phyloP scores from a whole-genome alignment of 53 echinoderm and acorn worm genomes.

The Temnopleurus reevesii region DNA sequence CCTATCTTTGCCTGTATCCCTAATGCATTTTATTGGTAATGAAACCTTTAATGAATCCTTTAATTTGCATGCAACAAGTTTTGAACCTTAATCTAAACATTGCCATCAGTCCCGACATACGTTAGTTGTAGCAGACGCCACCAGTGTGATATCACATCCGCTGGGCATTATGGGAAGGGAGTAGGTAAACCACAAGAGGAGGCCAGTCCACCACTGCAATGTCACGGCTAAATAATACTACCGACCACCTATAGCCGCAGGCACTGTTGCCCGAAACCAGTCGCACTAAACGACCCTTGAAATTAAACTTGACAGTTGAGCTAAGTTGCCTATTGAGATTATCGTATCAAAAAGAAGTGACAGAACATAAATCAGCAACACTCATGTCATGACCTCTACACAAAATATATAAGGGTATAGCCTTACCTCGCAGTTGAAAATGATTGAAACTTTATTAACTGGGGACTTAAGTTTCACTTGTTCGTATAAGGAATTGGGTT shows the following conservation, averaged over 20 bases:
- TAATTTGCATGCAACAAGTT: background rate
- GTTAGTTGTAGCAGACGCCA: constrained; percentile 41
- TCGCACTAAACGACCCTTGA: constrained; percentile 56
- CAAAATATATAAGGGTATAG: background rate
- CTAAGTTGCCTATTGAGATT: constrained; percentile 48
- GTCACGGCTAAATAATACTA: constrained; percentile 28
- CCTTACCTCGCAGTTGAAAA: background rate
- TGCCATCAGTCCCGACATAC: background rate
- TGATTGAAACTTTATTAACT: too few relatives aligned
- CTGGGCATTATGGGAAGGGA: constrained; percentile 53
- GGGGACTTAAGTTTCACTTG: background rate
- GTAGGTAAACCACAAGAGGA: background rate
- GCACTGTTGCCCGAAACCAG: constrained; percentile 54
- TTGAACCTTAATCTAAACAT: background rate
- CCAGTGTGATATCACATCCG: constrained; percentile 42
- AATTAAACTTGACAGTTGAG: constrained; percentile 56
- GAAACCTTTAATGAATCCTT: background rate
- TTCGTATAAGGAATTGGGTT: background rate
- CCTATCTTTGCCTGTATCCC: too few relatives aligned
- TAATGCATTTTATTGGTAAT: too few relatives aligned
- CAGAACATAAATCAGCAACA: constrained; percentile 55
- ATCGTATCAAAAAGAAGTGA: constrained; percentile 38
- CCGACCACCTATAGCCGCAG: constrained; percentile 39
- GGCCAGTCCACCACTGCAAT: constrained; percentile 19
- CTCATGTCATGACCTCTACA: constrained; percentile 38